These are phyloP conservation scores for Mastomys natalensis DNA, from an alignment of 2,113 vertebrate genomes.

Conservation along the genomic window DNA sequence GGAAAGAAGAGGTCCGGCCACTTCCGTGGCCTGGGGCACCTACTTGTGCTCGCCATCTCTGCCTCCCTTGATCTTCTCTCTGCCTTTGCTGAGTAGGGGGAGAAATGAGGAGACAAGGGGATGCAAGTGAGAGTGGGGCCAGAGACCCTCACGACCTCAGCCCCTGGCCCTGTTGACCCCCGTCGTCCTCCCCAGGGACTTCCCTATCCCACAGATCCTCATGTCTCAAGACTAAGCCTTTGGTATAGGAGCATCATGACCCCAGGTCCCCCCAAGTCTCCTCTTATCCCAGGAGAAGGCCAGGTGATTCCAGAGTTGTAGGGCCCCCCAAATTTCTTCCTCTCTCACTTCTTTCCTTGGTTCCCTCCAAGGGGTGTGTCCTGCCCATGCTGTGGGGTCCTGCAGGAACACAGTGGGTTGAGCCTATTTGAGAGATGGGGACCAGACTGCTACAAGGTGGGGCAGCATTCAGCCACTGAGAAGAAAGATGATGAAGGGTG, in stretches of 20 bases:
- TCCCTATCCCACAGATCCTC: background rate
- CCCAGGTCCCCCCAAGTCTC: background rate
- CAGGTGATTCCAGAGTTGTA: background rate
- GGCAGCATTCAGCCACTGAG: background rate
- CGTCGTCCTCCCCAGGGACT: background rate
- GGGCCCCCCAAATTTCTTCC: background rate
- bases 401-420: background rate
- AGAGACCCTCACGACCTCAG: constrained; percentile 32
- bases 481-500: background rate
- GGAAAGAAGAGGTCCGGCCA: background rate
- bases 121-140: constrained; percentile 33
- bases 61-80: constrained; percentile 86
- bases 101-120: constrained; percentile 79
- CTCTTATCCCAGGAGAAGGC: background rate
- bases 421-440: background rate
- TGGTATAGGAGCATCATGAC: background rate
- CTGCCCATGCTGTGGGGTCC: background rate
- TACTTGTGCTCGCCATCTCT: constrained; percentile 87
- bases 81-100: constrained; percentile 85
- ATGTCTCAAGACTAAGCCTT: too few relatives aligned
- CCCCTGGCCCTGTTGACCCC: background rate
- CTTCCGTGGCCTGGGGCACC: constrained; percentile 77
- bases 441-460: background rate
- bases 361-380: background rate
- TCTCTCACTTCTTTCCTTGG: background rate